phyloP scores from a whole-genome alignment of 1,140 invertebrate species.

The Monochamus saltuarius region DNA sequence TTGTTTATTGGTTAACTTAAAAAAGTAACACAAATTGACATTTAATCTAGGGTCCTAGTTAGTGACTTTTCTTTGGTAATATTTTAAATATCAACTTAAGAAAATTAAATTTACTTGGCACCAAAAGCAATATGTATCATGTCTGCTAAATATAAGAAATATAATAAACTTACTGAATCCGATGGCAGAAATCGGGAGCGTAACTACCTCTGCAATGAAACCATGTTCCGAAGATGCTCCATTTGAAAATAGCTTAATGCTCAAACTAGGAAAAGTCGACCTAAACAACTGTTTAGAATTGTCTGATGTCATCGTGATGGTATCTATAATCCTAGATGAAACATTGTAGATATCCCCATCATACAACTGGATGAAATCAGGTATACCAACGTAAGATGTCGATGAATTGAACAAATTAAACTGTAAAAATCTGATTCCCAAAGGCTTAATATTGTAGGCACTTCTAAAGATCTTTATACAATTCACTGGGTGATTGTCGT shows the following conservation, averaged over 20 bases:
- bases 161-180: constrained; percentile 73
- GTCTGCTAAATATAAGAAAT: constrained; percentile 8
- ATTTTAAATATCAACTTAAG: too few species aligned
- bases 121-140: too few species aligned
- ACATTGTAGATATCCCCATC: constrained; percentile 92
- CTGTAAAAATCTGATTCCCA: constrained; percentile 88
- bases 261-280: constrained; percentile 77
- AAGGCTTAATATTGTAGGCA: constrained; percentile 76
- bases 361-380: constrained; percentile 84
- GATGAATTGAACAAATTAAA: constrained; percentile 93
- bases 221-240: constrained; percentile 91
- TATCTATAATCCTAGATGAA: constrained; percentile 69
- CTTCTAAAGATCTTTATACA: constrained; percentile 97
- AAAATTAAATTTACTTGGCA: too few species aligned
- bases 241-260: constrained; percentile 90
- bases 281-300: constrained; percentile 75
- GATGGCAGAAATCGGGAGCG: constrained; percentile 87
- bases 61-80: too few species aligned
- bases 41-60: too few species aligned
- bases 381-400: constrained; percentile 67
- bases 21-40: too few species aligned
- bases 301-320: constrained; percentile 68
- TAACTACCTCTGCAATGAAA: constrained; percentile 96
- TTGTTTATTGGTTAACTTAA: too few species aligned
- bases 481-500: constrained; percentile 93